A percentile compares a stretch with the other conserved stretches of the same genome.
phyloP scores from a whole-genome alignment of 2,797 vertebrate species.

The Aviceda cuculoides region DNA sequence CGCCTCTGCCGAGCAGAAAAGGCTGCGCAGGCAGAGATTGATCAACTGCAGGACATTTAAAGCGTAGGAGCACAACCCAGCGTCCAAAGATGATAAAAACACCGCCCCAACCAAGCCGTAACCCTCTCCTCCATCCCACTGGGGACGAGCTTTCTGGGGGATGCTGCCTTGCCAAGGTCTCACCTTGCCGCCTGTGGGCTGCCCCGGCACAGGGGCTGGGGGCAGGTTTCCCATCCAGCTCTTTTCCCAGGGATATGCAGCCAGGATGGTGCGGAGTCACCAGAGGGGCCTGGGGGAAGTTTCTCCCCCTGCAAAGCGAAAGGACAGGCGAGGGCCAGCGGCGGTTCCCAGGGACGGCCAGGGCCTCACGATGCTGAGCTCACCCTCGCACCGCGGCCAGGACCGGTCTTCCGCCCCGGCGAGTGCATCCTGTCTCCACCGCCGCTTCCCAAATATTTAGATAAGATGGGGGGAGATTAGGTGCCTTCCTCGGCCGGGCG shows the following conservation, averaged over 20 bases:
- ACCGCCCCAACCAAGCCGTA: fast-evolving
- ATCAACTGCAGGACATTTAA: neutral
- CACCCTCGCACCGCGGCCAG: neutral
- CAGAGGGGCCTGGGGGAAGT: neutral
- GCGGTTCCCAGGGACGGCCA: fast-evolving
- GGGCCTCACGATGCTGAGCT: neutral
- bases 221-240: neutral
- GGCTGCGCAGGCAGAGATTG: neutral
- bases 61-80: conserved; percentile 59
- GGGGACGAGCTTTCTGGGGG: neutral
- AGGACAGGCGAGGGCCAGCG: neutral
- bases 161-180: neutral
- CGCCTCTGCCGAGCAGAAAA: neutral
- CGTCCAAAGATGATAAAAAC: neutral
- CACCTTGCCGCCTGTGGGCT: fast-evolving
- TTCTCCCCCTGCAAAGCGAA: neutral
- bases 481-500: neutral
- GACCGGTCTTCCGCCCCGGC: neutral
- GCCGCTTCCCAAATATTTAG: conserved; percentile 8
- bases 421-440: neutral
- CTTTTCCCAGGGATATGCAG: neutral
- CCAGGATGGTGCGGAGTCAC: fast-evolving
- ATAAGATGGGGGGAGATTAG: neutral
- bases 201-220: neutral
- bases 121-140: neutral